These are phyloP conservation scores for Tauraco erythrolophus DNA, from an alignment of 2,113 vertebrate genomes.

Conservation along the genomic window DNA sequence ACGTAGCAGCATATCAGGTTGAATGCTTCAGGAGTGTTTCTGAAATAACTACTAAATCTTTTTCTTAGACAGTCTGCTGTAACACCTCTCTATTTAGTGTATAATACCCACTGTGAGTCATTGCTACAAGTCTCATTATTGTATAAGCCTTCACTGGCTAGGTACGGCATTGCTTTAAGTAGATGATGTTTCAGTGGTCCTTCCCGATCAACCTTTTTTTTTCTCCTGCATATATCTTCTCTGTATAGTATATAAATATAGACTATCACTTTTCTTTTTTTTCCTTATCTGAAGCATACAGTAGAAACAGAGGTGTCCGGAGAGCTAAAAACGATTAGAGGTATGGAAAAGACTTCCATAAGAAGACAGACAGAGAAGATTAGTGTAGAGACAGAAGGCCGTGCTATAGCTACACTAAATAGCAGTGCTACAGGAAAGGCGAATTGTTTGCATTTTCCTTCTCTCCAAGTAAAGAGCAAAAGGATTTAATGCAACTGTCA, in stretches of 20 bases:
- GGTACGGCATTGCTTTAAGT: neutral
- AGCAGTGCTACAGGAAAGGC: neutral
- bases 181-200: neutral
- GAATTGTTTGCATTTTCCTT: neutral
- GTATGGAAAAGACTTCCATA: neutral
- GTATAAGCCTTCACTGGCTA: constrained; percentile 11
- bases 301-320: constrained; percentile 31
- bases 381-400: neutral
- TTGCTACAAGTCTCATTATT: constrained; percentile 42
- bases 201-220: neutral
- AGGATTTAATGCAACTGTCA: neutral
- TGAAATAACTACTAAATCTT: constrained; percentile 51
- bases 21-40: constrained; percentile 35
- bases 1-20: neutral
- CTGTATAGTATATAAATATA: neutral
- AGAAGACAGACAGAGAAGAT: neutral
- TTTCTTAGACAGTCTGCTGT: neutral
- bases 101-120: neutral
- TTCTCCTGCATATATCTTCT: neutral
- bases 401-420: neutral
- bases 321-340: constrained; percentile 8
- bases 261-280: neutral
- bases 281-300: neutral
- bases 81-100: constrained; percentile 46
- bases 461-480: neutral